phyloP scores from a whole-genome alignment of 2,888 invertebrate species.

The Yponomeuta evonymella region DNA sequence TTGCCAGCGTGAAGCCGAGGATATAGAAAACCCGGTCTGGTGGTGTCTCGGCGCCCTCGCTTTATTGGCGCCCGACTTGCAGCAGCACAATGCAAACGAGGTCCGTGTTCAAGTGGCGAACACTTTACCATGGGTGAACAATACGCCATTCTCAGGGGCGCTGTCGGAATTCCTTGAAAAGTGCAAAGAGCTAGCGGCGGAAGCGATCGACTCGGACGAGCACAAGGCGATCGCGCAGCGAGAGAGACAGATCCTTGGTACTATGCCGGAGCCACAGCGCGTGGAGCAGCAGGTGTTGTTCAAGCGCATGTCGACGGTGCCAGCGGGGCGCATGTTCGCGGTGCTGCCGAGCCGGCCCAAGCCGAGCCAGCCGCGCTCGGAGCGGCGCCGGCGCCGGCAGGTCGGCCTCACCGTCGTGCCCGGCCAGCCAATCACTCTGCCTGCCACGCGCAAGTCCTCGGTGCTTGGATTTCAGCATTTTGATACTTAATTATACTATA shows the following conservation, averaged over 20 bases:
- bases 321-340: conserved; percentile 53
- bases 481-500: conserved; percentile 39
- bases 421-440: conserved; percentile 48
- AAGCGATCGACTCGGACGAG: conserved; percentile 51
- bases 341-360: conserved; percentile 52
- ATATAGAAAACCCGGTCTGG: conserved; percentile 54
- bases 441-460: conserved; percentile 44
- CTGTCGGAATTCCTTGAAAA: conserved; percentile 59
- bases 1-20: conserved; percentile 61
- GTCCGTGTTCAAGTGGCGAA: conserved; percentile 63
- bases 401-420: conserved; percentile 59
- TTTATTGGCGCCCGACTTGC: conserved; percentile 67
- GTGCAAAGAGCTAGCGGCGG: conserved; percentile 56
- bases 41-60: conserved; percentile 65
- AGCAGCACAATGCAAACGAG: conserved; percentile 65
- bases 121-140: conserved; percentile 59
- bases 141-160: conserved; percentile 54
- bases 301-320: conserved; percentile 61
- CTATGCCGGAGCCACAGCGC: conserved; percentile 50
- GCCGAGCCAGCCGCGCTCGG: conserved; percentile 34
- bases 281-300: conserved; percentile 56
- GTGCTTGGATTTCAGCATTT: conserved; percentile 56
- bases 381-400: conserved; percentile 49
- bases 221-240: conserved; percentile 54
- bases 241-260: conserved; percentile 47